phyloP scores from a whole-genome alignment of 1,140 invertebrate species.

The Pachyrhynchus sulphureomaculatus region DNA sequence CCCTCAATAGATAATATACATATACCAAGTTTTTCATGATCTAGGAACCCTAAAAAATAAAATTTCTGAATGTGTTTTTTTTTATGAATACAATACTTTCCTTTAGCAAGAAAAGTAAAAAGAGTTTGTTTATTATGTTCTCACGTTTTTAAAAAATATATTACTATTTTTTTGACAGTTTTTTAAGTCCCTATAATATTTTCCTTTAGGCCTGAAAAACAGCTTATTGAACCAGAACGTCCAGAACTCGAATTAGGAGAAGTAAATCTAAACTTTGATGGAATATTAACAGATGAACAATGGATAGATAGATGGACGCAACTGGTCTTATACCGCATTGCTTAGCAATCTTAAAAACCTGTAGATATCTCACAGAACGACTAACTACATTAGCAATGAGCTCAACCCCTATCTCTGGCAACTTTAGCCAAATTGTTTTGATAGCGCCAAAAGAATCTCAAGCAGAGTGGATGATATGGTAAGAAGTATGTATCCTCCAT shows the following conservation, averaged over 20 bases:
- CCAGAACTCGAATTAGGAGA: constrained; percentile 56
- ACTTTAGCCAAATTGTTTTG: constrained; percentile 61
- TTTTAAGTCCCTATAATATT: no score
- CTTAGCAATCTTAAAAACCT: constrained; percentile 71
- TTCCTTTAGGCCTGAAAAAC: constrained; percentile 44
- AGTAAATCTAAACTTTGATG: constrained; percentile 58
- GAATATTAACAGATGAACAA: constrained; percentile 60
- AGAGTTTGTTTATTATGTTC: no score
- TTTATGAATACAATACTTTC: no score
- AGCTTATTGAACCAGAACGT: constrained; percentile 46
- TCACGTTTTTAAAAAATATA: no score
- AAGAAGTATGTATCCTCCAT: constrained; percentile 69
- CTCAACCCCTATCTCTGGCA: constrained; percentile 54
- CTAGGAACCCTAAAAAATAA: no score
- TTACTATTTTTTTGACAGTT: no score
- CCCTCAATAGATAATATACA: no score
- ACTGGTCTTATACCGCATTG: constrained; percentile 73
- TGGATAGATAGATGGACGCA: constrained; percentile 71
- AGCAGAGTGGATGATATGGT: constrained; percentile 74
- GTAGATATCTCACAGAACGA: constrained; percentile 69
- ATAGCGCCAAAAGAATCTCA: constrained; percentile 67
- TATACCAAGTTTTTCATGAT: no score
- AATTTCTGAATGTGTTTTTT: no score
- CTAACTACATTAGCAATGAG: constrained; percentile 69
- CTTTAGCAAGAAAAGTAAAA: no score